Conservation (phyloP, 2,797 vertebrate species). For the Salarias fasciatus region DNA sequence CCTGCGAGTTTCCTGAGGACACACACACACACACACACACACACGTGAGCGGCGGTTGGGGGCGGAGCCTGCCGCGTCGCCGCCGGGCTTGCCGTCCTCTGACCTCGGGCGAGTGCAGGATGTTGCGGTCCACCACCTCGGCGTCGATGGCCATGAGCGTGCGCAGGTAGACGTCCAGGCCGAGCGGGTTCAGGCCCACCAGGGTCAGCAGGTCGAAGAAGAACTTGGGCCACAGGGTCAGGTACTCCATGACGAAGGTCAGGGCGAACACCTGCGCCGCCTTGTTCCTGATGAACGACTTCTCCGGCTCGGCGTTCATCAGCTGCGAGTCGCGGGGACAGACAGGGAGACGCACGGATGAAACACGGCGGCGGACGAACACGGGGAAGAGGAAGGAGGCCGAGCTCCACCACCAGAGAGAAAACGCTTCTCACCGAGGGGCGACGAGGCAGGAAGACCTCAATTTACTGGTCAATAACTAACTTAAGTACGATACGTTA, state of each 20-base stretch:
- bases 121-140: slow-evolving; percentile 95
- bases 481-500: no score
- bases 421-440: no score
- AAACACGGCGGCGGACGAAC: no score
- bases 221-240: slow-evolving; percentile 97
- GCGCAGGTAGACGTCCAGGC: slow-evolving; percentile 95
- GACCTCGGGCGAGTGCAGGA: slow-evolving; percentile 92
- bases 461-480: no score
- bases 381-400: no score
- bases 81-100: slow-evolving; percentile 30
- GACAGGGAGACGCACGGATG: no score
- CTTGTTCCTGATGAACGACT: slow-evolving; percentile 98
- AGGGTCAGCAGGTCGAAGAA: slow-evolving; percentile 96
- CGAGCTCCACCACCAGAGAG: no score
- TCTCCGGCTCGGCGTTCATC: slow-evolving; percentile 91
- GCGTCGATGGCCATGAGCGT: slow-evolving; percentile 97
- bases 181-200: slow-evolving; percentile 92
- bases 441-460: no score
- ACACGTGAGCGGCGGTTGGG: no score
- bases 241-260: slow-evolving; percentile 94
- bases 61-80: no score
- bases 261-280: slow-evolving; percentile 96
- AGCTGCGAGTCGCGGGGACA: slow-evolving; percentile 77
- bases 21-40: no score
- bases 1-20: slow-evolving; percentile 90